These are phyloP conservation scores for Pterocles gutturalis DNA, from an alignment of 2,113 vertebrate species.

Conservation along the genomic window DNA sequence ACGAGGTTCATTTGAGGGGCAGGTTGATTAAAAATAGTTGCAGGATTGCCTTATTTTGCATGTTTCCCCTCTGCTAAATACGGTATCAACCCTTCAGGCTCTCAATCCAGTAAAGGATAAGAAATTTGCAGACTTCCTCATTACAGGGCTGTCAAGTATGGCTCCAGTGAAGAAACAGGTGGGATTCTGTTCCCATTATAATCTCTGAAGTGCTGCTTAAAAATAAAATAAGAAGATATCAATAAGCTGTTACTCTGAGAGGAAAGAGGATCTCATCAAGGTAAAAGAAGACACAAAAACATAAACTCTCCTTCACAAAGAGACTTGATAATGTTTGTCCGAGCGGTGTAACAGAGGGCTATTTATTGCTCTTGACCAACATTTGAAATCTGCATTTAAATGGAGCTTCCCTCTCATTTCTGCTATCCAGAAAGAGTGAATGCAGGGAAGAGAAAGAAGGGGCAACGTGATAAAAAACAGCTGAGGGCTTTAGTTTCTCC, in stretches of 20 bases:
- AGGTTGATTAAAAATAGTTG: background rate
- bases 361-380: conserved; percentile 44
- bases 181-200: conserved; percentile 6
- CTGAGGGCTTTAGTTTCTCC: conserved; percentile 6
- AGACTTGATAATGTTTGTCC: conserved; percentile 27
- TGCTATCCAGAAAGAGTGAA: conserved; percentile 1
- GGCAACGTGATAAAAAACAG: background rate
- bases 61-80: background rate
- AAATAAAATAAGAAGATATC: conserved; percentile 34
- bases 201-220: conserved; percentile 31
- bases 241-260: conserved; percentile 2
- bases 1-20: background rate
- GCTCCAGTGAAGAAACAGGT: conserved; percentile 4
- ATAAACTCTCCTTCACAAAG: conserved; percentile 25
- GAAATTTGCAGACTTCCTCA: conserved; percentile 47
- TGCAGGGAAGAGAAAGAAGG: background rate
- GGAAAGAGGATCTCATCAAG: background rate
- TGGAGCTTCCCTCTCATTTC: conserved; percentile 4
- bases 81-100: background rate
- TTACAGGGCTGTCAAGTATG: conserved; percentile 29
- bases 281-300: background rate
- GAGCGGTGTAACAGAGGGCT: background rate
- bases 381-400: conserved; percentile 69
- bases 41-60: background rate
- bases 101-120: background rate